Percentiles rank a stretch among this genome's conserved stretches.
These are phyloP conservation scores for Leucania comma DNA, from an alignment of 2,888 invertebrate genomes.

Conservation along the genomic window DNA sequence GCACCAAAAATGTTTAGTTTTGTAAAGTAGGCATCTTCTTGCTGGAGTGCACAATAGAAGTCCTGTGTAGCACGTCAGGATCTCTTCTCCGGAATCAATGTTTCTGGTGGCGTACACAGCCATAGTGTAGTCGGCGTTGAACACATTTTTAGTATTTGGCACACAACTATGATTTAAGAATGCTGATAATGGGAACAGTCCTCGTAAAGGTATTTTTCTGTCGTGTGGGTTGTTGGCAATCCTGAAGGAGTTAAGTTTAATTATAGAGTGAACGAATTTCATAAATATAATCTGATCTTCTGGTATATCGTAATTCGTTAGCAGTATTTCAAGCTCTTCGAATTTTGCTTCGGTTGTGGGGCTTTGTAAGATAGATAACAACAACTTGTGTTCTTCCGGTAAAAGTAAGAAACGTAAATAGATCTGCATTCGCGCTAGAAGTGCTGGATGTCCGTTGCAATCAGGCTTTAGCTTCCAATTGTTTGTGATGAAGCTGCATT, in stretches of 20 bases:
- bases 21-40: slow-evolving; percentile 90
- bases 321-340: slow-evolving; percentile 87
- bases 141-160: slow-evolving; percentile 92
- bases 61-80: slow-evolving; percentile 92
- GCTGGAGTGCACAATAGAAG: slow-evolving; percentile 92
- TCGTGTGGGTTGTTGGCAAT: slow-evolving; percentile 77
- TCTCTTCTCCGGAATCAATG: slow-evolving; percentile 91
- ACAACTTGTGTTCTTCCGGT: slow-evolving; percentile 78
- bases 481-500: slow-evolving; percentile 91
- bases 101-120: slow-evolving; percentile 90
- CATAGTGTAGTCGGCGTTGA: slow-evolving; percentile 89
- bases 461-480: slow-evolving; percentile 83
- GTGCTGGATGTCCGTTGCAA: slow-evolving; percentile 60
- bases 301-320: slow-evolving; percentile 82
- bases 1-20: slow-evolving; percentile 93
- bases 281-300: slow-evolving; percentile 89
- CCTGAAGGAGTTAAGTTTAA: slow-evolving; percentile 93
- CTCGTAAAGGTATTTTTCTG: slow-evolving; percentile 87
- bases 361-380: slow-evolving; percentile 87
- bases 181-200: slow-evolving; percentile 92
- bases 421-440: slow-evolving; percentile 73
- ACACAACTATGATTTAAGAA: slow-evolving; percentile 93
- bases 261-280: slow-evolving; percentile 86
- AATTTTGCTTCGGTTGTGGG: slow-evolving; percentile 75
- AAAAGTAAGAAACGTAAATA: slow-evolving; percentile 79